Base-by-base conservation (phyloP, 2,888 invertebrate species). In the Dendrolimus houi region DNA sequence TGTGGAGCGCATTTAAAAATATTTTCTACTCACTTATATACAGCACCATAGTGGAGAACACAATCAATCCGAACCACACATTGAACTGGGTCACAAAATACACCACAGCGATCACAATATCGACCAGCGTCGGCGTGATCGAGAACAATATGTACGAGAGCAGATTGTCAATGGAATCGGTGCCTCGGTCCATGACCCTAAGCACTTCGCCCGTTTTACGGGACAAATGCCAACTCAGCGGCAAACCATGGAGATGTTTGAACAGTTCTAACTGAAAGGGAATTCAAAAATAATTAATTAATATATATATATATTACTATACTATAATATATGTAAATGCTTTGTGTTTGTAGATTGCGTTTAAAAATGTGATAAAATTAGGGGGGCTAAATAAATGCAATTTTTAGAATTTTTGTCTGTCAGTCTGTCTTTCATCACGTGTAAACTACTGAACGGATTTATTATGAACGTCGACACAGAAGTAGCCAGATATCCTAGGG, bases 141-240 rank as follows among this genome's bases (percentile, higher is more conserved):
- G 97, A 97, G 87, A 99, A 99, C 53, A 99, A 87, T 55, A 99
- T 95, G 76, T 96, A 98, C 72, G 96, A 98, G 1, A 99, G 92
- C 9, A 99, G 91, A 81, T 96, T 97, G 85, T 98, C 98, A 68
- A 99, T 97, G 57, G 98, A 98, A 70, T 97, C 97, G 0, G 99
- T 99, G 65, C 99, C 99, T 62, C 99, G 92, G 85, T 99, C 99
- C 96, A 99, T 98, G 0, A 99, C 95, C 52, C 98, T 92, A 1
- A 99, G 89, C 0, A 99, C 98, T 90, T 99, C 99, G 1, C 99
- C 99, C 0, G 99, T 99, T 90, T 99, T 99, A 10, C 99, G 91
- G 1, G 95, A 93, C 52, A 99, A 87, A 84, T 99, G 99, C 99
- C 99, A 99, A 40, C 96, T 93, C 55, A 99, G 91, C 7, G 98